These are phyloP conservation scores for Tretioscincus oriximinensis DNA, from an alignment of 2,113 vertebrate species.

Conservation along the genomic window DNA sequence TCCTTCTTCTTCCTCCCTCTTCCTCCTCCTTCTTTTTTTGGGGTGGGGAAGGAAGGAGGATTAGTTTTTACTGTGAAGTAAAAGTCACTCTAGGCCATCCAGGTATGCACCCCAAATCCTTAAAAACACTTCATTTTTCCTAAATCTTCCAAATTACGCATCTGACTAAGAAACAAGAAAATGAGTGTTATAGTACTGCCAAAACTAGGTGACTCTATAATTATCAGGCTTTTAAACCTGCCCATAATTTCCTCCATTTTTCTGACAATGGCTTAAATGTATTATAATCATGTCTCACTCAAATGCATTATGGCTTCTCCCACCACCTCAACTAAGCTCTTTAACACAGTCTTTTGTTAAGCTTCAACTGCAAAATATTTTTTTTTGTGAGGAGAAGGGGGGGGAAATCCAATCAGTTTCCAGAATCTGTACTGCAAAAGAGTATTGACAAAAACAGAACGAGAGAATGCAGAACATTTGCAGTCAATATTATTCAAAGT, in stretches of 20 bases:
- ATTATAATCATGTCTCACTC: slow-evolving; percentile 48
- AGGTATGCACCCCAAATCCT: neutral
- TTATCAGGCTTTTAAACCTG: slow-evolving; percentile 57
- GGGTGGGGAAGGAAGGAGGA: no score
- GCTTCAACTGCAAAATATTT: slow-evolving; percentile 50
- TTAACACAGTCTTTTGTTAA: slow-evolving; percentile 54
- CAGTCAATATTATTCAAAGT: slow-evolving; percentile 13
- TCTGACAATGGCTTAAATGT: slow-evolving; percentile 52
- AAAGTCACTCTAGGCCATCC: neutral
- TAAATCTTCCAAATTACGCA: slow-evolving; percentile 31
- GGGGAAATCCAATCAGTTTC: slow-evolving; percentile 24
- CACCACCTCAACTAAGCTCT: slow-evolving; percentile 21
- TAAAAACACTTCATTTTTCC: neutral
- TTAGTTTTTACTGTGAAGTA: slow-evolving; percentile 37
- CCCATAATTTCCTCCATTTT: slow-evolving; percentile 50
- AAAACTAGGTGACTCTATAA: slow-evolving; percentile 55
- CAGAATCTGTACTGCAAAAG: slow-evolving; percentile 42
- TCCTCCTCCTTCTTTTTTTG: no score
- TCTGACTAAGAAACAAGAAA: slow-evolving; percentile 39
- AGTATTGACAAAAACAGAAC: slow-evolving; percentile 29
- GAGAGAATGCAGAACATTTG: slow-evolving; percentile 3
- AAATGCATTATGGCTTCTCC: slow-evolving; percentile 12
- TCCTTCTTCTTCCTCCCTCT: no score
- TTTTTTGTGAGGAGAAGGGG: slow-evolving; percentile 7
- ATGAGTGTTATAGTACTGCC: slow-evolving; percentile 36